Evolutionary conservation across 2,888 invertebrate species (phyloP).

Genomic region (Nomada flava): DNA sequence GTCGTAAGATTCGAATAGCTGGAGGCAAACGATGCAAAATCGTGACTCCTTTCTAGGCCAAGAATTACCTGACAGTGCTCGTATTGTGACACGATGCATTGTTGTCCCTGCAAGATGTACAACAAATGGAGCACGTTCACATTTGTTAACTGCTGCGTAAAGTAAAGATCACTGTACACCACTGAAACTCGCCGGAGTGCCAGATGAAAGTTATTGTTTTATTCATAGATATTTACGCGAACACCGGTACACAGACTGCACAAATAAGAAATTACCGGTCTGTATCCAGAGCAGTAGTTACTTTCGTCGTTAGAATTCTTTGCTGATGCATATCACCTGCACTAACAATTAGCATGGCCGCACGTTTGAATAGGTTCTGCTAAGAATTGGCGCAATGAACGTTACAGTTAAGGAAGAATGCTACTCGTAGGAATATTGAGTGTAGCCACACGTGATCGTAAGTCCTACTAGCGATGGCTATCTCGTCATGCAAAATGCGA

Average conservation of each 20-base stretch:
- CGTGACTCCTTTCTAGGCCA: slow-evolving; percentile 12
- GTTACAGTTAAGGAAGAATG: no score
- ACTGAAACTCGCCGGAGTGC: slow-evolving; percentile 8
- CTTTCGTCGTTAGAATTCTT: background rate
- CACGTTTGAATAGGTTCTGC: background rate
- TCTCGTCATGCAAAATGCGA: no score
- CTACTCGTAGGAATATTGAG: no score
- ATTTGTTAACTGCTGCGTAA: slow-evolving; percentile 15
- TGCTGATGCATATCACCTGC: background rate
- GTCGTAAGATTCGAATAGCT: slow-evolving; percentile 1
- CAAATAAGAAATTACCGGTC: background rate
- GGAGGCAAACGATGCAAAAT: background rate
- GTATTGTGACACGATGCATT: slow-evolving; percentile 31
- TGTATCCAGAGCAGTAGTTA: background rate
- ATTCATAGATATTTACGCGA: slow-evolving; percentile 7
- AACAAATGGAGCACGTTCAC: slow-evolving; percentile 10
- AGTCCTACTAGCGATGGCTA: no score
- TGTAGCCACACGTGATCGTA: no score
- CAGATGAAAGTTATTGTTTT: slow-evolving; percentile 12
- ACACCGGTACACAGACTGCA: background rate
- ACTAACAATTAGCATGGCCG: no score
- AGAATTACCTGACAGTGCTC: slow-evolving; percentile 7
- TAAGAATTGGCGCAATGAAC: background rate
- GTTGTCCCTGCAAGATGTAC: slow-evolving; percentile 5
- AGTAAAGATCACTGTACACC: slow-evolving; percentile 24